Evolutionary conservation across 1,140 invertebrate species (phyloP).

Genomic region (Drosophila arizonae): DNA sequence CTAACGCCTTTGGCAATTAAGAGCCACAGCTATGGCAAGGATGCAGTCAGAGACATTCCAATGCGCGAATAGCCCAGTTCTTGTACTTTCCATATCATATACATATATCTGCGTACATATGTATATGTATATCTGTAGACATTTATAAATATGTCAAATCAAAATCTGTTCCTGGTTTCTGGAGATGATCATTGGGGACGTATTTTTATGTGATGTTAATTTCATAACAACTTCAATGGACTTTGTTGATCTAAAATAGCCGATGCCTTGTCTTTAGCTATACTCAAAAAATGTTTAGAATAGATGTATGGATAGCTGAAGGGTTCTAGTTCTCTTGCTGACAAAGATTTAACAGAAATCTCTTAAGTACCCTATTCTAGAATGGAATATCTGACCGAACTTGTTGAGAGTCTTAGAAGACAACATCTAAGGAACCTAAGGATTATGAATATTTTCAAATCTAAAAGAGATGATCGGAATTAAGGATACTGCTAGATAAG

Average conservation of each 20-base stretch:
- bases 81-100: constrained; percentile 10
- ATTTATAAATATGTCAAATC: not conserved
- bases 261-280: not conserved
- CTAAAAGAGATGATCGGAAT: too few relatives aligned
- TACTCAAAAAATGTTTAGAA: not conserved
- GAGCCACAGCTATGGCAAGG: constrained; percentile 68
- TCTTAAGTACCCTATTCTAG: too few relatives aligned
- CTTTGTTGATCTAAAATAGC: not conserved
- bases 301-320: too few relatives aligned
- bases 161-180: constrained; percentile 4
- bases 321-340: too few relatives aligned
- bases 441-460: too few relatives aligned
- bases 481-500: too few relatives aligned
- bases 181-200: not conserved
- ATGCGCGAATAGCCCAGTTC: constrained; percentile 42
- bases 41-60: constrained; percentile 46
- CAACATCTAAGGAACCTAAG: too few relatives aligned
- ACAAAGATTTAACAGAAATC: too few relatives aligned
- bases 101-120: not conserved
- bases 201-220: not conserved
- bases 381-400: too few relatives aligned
- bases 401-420: too few relatives aligned
- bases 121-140: not conserved
- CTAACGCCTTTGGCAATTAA: constrained; percentile 83
- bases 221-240: too few relatives aligned